Base-by-base conservation (phyloP, 2,797 vertebrate genomes). In the Peromyscus melanophrys region DNA sequence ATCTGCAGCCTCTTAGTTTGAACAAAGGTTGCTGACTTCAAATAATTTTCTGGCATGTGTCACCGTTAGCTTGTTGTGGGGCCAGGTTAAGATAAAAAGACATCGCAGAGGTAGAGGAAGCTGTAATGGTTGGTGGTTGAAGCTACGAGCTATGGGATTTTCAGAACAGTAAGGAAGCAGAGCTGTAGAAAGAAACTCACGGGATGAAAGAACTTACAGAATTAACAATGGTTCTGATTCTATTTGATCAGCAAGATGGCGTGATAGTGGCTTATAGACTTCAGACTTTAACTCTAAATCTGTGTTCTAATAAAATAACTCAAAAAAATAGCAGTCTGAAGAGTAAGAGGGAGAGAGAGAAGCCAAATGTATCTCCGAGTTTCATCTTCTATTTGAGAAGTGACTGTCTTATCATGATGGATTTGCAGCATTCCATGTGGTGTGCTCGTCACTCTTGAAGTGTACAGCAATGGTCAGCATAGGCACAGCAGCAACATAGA, bases 1-100 rank as follows among this genome's bases (percentile, higher is more conserved):
- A 92, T 27, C 34, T 10, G 2, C 55, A 81, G 69, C 37, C 25
- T 63, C 49, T 96, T 84, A 21, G 49, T 97, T 78, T 31, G 89
- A 89, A 84, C 4, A 63, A 94, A 94, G 82, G 43, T 87, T 92
- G 77, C 14, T 63, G 0, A 75, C 46, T 81, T 57, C 27, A 69
- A 80, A 96, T 5, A 86, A 40, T 67, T 77, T 92, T 90, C 80
- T 95, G 81, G 67, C 40, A 57, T 80, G 29, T 11, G 37, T 67
- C 63, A 34, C 14, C 25, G 10, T 86, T 67, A 83, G 49, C 61
- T 59, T 95, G 37, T 75, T 57, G 75, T 19, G 49, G 55, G 25
- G 8, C 31, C 57, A 61, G 49, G 19, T 29, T 84, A 87, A 57
- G 46, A 84, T 83, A 69, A 0, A 84, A 49, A 49, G 57, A 31